A percentile compares a stretch with the other conserved stretches of the same genome.
These are phyloP conservation scores for Xylota segnis DNA, from an alignment of 2,888 invertebrate genomes.

Conservation along the genomic window DNA sequence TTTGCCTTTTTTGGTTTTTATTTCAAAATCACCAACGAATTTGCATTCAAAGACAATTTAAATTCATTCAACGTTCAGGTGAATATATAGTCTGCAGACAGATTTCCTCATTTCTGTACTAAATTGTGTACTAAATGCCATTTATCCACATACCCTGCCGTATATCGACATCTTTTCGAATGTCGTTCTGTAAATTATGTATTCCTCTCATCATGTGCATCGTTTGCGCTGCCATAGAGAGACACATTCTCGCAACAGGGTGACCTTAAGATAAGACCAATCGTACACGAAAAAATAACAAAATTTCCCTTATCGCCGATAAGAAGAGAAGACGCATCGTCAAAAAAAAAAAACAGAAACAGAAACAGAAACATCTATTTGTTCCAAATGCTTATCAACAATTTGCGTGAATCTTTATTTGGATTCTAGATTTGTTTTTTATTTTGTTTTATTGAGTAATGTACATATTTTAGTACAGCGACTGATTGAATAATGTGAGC, in stretches of 20 bases:
- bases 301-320: background rate
- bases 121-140: background rate
- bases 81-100: conserved; percentile 32
- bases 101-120: conserved; percentile 42
- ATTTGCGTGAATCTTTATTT: background rate
- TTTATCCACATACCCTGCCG: background rate
- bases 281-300: background rate
- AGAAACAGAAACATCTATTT: background rate
- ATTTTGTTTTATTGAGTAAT: background rate
- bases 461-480: background rate
- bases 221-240: background rate
- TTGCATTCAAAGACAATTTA: conserved; percentile 68
- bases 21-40: conserved; percentile 60
- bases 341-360: background rate
- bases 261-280: conserved; percentile 2
- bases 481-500: background rate
- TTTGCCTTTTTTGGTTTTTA: background rate
- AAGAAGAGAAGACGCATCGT: background rate
- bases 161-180: too few species aligned
- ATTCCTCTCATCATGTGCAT: background rate
- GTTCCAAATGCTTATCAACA: background rate
- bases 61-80: conserved; percentile 62
- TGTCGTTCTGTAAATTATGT: too few species aligned
- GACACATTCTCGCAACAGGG: background rate
- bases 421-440: background rate